Base-by-base conservation (phyloP, 2,888 invertebrate species). In the Hypomecis punctinalis region DNA sequence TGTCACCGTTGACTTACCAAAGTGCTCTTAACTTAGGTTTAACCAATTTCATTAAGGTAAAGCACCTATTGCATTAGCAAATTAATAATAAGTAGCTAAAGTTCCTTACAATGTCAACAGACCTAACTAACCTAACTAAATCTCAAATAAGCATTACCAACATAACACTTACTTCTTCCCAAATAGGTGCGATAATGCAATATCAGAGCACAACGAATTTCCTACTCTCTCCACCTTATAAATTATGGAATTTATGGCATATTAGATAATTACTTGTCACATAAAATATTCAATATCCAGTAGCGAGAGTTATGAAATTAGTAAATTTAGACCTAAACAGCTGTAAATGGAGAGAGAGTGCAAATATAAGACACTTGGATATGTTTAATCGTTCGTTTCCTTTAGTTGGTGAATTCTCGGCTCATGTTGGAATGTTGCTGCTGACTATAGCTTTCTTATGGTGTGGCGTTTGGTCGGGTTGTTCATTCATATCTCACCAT, bases 401-500 rank as follows among this genome's bases (percentile, higher is more conserved):
- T 61, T 39, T 39, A 40, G 13, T n/a, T 35, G 9, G 33, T 3
- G 9, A 55, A 56, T 64, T 64, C 54, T 59, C 45, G 49, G n/a
- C 36, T 10, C 6, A 23, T 49, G 45, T 51, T 45, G 56, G 60
- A 57, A 65, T 65, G 55, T 37, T 37, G 46, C 9, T 47, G 45
- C n/a, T 33, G 46, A 45, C 39, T 45, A 45, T 23, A 48, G 58
- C 33, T 66, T 61, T 66, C 65, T 58, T 66, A 61, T 53, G 64
- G 51, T 52, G 13, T 57, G 54, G 61, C 61, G 63, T 66, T 66
- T 45, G 40, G 49, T 62, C 39, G 9, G 49, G 53, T 57, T 54
- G 69, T 73, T 68, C 72, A 79, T 78, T 76, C 71, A 74, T 76
- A 67, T 57, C 37, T 62, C 49, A 61, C 65, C 78, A 77, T 76